These are phyloP conservation scores for Lepilemur ruficaudatus DNA, from an alignment of 2,797 vertebrate genomes.

Conservation along the genomic window DNA sequence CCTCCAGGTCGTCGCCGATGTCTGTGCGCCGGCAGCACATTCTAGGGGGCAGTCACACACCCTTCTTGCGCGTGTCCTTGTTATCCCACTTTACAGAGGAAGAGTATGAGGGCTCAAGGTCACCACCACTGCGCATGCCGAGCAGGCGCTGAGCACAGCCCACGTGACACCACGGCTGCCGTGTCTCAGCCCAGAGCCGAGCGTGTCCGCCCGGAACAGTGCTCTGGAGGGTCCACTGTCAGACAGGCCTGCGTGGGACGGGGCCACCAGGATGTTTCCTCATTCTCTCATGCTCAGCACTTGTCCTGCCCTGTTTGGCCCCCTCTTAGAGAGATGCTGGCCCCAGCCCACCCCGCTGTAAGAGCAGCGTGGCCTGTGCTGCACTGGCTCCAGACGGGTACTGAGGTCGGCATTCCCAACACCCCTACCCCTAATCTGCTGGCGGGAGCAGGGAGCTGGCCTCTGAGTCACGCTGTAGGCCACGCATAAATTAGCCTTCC, in stretches of 20 bases:
- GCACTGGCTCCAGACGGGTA: background rate
- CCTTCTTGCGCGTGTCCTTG: too few relatives aligned
- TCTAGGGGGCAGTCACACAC: accelerated
- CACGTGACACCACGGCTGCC: accelerated
- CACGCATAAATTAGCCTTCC: background rate
- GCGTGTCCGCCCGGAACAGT: accelerated
- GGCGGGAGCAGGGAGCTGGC: background rate
- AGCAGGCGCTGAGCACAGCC: background rate
- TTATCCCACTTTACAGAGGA: background rate
- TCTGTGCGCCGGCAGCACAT: accelerated
- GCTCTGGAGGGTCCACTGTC: background rate
- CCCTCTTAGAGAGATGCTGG: background rate
- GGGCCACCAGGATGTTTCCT: background rate
- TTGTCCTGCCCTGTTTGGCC: background rate
- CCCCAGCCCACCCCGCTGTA: background rate
- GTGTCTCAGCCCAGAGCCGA: background rate
- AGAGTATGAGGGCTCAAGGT: accelerated
- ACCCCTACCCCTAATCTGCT: background rate
- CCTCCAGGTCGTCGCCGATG: accelerated
- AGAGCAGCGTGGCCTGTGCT: background rate
- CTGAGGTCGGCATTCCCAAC: background rate
- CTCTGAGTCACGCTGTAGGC: background rate
- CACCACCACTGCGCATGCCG: background rate
- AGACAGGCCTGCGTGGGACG: background rate
- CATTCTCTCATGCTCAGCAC: background rate